These are phyloP conservation scores for Drosophila helvetica DNA, from an alignment of 2,888 invertebrate genomes.

Conservation along the genomic window DNA sequence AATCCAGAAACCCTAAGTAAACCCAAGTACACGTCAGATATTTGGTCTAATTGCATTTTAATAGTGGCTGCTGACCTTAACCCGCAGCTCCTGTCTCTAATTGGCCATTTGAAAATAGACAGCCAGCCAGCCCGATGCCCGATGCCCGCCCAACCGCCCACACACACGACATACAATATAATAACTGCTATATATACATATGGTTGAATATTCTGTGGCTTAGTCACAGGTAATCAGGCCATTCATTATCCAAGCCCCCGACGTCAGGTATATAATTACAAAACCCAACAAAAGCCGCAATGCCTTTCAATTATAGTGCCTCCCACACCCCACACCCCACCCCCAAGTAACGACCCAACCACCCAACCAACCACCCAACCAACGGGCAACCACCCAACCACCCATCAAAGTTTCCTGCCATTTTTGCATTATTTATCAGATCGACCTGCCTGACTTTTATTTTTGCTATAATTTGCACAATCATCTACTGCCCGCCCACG, in stretches of 20 bases:
- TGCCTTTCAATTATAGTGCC: conserved; percentile 51
- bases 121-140: neutral
- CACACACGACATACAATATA: conserved; percentile 1
- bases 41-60: conserved; percentile 13
- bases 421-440: conserved; percentile 66
- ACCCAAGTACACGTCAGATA: neutral
- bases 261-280: conserved; percentile 51
- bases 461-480: conserved; percentile 60
- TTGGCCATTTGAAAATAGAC: conserved; percentile 29
- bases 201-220: conserved; percentile 24
- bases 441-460: conserved; percentile 38
- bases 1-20: neutral
- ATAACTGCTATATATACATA: conserved; percentile 3
- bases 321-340: conserved; percentile 5
- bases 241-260: conserved; percentile 46
- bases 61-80: conserved; percentile 18
- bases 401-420: conserved; percentile 12
- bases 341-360: conserved; percentile 4
- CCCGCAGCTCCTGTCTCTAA: conserved; percentile 12
- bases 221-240: conserved; percentile 46
- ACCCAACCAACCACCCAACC: neutral
- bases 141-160: neutral
- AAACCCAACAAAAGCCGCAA: conserved; percentile 23
- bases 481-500: conserved; percentile 45
- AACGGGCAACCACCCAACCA: neutral